Conservation (phyloP, 2,113 vertebrate species). For the Pardalotus punctatus region DNA sequence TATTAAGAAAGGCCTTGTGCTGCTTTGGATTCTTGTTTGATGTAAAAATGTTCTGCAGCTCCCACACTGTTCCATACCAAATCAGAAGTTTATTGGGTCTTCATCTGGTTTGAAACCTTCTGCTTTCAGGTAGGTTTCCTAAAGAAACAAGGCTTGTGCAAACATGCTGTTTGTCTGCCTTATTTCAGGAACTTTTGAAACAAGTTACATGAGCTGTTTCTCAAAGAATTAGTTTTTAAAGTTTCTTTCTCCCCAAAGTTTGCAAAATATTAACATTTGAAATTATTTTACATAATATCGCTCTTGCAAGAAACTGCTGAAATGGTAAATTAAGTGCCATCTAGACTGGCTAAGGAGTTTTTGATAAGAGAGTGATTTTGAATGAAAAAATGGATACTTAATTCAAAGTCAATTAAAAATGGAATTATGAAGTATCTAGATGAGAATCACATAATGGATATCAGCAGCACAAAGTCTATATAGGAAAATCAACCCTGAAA, state of each 20-base stretch:
- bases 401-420: conserved; percentile 64
- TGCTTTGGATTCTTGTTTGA: neutral
- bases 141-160: neutral
- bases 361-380: conserved; percentile 54
- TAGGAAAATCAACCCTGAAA: conserved; percentile 50
- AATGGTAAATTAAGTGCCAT: conserved; percentile 60
- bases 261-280: conserved; percentile 44
- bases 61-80: neutral
- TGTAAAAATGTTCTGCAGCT: neutral
- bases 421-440: conserved; percentile 45
- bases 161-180: neutral
- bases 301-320: conserved; percentile 26
- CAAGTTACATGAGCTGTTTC: neutral
- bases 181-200: neutral
- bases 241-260: neutral
- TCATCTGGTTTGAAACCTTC: neutral
- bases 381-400: conserved; percentile 41
- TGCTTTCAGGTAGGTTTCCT: neutral
- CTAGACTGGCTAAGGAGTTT: conserved; percentile 18
- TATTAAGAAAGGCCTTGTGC: neutral
- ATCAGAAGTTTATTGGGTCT: neutral
- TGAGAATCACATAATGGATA: conserved; percentile 47
- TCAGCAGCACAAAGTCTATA: conserved; percentile 30
- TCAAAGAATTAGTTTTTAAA: neutral
- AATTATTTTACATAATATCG: neutral